Evolutionary conservation across 1,140 invertebrate genomes (phyloP), one percentile per base, ranked within the genome.

Genomic region (Papilio aristodemus): DNA sequence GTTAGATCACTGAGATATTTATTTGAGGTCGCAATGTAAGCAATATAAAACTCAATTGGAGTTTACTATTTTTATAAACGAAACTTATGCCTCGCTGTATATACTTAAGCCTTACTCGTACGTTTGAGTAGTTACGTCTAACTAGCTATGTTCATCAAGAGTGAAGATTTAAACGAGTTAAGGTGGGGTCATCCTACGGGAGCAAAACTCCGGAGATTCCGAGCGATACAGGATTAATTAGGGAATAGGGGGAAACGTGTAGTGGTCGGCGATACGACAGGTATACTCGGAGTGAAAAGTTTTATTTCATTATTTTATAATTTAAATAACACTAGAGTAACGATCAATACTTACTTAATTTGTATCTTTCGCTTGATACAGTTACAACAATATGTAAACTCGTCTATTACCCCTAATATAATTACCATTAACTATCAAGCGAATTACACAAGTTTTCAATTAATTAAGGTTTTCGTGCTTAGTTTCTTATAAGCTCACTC

Each of bases 211-310:
- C 32, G 68, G 78, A 77, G 80, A 76, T 72, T 75, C 69, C 64
- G 43, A 76, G 69, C 76, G 85, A 87, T 89, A 83, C 80, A 75
- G 81, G 83, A 88, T 87, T 88, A 86, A 90, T 88, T 90, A 87
- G 84, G 81, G 78, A 81, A 83, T 80, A 81, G 73, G 80, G 71
- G 79, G 77, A 80, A 77, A 77, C 79, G 74, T 82, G 82, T 81
- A 82, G 77, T 87, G 85, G 87, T 80, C 85, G 70, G 58, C 70
- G 71, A 71, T 78, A 72, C 74, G 76, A 78, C 62, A 66, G 59
- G 81, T 79, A 86, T 77, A 71, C 32, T 38, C 69, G 67, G 1
- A 22, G 1, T 63, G 69, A 75, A 62, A 83, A 79, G 41, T 36
- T 32, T 68, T 32, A 69, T n/a, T 11, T 22, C 1, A 62, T 41